Conservation (phyloP, 2,888 invertebrate genomes). For the Acleris literana region DNA sequence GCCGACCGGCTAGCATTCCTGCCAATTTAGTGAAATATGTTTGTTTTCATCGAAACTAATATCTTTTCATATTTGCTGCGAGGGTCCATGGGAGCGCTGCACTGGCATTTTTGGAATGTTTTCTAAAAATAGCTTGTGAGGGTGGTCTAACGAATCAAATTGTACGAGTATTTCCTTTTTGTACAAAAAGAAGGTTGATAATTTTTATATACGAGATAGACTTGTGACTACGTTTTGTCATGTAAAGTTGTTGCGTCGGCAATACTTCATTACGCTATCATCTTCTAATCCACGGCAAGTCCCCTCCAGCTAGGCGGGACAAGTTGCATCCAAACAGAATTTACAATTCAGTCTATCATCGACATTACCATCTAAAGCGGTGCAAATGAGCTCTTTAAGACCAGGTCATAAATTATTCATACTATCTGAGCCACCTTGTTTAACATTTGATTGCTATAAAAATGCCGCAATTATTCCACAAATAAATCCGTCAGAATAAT, state of each 20-base stretch:
- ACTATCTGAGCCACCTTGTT: conserved; percentile 38
- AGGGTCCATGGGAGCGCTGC: conserved; percentile 51
- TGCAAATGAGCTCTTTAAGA: conserved; percentile 43
- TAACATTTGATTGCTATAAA: conserved; percentile 40
- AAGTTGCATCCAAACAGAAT: conserved; percentile 55
- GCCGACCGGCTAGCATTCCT: conserved; percentile 65
- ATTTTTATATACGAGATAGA: not conserved
- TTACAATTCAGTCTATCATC: conserved; percentile 59
- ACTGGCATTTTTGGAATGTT: conserved; percentile 62
- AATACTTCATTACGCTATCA: conserved; percentile 47
- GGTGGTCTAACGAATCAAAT: conserved; percentile 63
- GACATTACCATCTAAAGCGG: conserved; percentile 61
- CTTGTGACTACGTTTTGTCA: conserved; percentile 61
- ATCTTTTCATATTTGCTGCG: conserved; percentile 61
- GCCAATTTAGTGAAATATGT: conserved; percentile 76
- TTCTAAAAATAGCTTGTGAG: conserved; percentile 68
- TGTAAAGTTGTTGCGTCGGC: conserved; percentile 59
- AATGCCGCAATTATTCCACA: conserved; percentile 38
- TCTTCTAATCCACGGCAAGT: conserved; percentile 45
- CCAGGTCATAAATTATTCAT: conserved; percentile 48
- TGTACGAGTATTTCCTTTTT: conserved; percentile 42
- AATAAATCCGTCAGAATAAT: conserved; percentile 54
- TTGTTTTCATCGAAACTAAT: conserved; percentile 76
- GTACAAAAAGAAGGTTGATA: conserved; percentile 14
- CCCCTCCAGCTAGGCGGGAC: conserved; percentile 45